Evolutionary conservation across 2,113 vertebrate genomes (phyloP), one percentile per base, ranked within the genome.

Genomic region (Onychostoma macrolepis): DNA sequence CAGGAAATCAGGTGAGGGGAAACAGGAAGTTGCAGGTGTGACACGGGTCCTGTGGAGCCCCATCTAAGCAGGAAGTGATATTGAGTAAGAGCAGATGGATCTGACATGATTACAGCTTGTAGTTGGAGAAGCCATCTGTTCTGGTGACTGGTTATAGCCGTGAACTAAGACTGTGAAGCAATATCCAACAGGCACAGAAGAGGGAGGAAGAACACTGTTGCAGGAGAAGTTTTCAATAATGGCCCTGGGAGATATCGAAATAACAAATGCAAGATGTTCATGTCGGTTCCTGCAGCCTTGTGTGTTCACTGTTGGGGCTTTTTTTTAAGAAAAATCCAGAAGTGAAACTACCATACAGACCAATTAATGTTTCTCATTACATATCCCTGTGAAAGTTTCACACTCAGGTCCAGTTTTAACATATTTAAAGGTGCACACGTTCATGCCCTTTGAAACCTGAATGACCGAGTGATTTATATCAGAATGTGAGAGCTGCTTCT

Each of bases 111-210:
- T 83, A 88, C 87, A 85, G 84, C 88, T 72, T 87, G 87, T 71
- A 89, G 86, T 84, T 84, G 58, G 88, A 85, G 86, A 69, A 90
- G 88, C 89, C 91, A 90, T 91, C 89, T 89, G 89, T 84, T 84
- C 75, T 84, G 56, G 33, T 87, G 80, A 86, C 84, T 87, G 61
- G 86, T 89, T 86, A 87, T 78, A 80, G 87, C 77, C 38, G 21
- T 69, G 86, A 89, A 88, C 76, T 85, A 74, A 72, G 74, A 87
- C 71, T 85, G 81, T 86, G 69, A 90, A 81, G 75, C 76, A 58
- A 86, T 85, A 87, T 88, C 85, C 78, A 89, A 77, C 79, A 80
- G 80, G 48, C 65, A 26, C 79, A 78, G 77, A 61, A 83, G 19
- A 84, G 74, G 80, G 69, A 76, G 69, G 45, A n/a, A 45, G 19